A percentile compares a stretch with the other conserved stretches of the same genome.
Evolutionary conservation across 2,113 vertebrate genomes (phyloP).

Genomic region (Chrysemys picta): DNA sequence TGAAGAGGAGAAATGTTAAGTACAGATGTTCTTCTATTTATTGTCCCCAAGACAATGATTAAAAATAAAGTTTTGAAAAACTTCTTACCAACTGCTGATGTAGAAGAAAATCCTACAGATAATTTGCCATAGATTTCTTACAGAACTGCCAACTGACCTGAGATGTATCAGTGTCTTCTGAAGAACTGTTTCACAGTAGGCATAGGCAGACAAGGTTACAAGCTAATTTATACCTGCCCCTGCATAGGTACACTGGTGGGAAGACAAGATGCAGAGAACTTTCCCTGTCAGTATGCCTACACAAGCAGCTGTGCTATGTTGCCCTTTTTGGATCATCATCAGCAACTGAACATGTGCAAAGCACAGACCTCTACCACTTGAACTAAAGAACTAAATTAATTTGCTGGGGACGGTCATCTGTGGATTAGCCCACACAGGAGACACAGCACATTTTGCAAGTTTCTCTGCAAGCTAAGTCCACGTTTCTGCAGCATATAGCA

Average conservation of each 20-base stretch:
- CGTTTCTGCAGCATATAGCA: constrained; percentile 8
- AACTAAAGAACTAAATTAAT: not conserved
- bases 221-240: not conserved
- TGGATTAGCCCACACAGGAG: not conserved
- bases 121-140: not conserved
- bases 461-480: constrained; percentile 40
- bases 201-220: not conserved
- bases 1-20: constrained; percentile 39
- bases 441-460: not conserved
- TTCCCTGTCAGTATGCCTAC: not conserved
- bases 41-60: constrained; percentile 25
- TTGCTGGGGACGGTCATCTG: not conserved
- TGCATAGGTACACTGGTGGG: not conserved
- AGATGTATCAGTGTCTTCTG: not conserved
- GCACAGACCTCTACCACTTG: not conserved
- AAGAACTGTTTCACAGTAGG: not conserved
- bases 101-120: constrained; percentile 14
- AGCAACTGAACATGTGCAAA: not conserved
- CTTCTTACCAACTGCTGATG: not conserved
- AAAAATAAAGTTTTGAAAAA: constrained; percentile 10
- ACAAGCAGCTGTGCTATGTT: not conserved
- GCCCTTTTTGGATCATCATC: not conserved
- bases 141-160: not conserved
- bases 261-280: not conserved
- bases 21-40: constrained; percentile 60